phyloP scores from a whole-genome alignment of 92 coral and sea anemone species.

The Chrysogorgia sp. region DNA sequence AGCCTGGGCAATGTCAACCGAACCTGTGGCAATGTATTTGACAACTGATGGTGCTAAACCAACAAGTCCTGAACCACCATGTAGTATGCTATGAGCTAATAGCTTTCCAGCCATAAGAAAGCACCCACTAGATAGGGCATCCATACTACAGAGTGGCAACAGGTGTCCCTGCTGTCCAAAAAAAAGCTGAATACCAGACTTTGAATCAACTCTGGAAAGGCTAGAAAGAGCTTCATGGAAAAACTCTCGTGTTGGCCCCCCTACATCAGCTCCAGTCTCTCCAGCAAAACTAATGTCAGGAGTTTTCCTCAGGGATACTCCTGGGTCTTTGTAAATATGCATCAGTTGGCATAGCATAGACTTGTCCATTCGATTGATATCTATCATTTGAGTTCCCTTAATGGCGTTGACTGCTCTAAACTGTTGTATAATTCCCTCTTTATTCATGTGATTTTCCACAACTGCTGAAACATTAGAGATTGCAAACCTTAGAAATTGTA shows the following conservation, averaged over 20 bases:
- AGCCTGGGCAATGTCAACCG: conserved; percentile 35
- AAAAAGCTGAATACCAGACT: too few species aligned
- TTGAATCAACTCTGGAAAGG: conserved; percentile 23
- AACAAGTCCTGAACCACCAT: conserved; percentile 49
- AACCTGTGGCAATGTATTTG: conserved; percentile 38
- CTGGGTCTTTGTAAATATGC: conserved; percentile 30
- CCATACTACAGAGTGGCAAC: conserved; percentile 13
- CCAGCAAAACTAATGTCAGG: conserved; percentile 25
- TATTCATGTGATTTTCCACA: too few species aligned
- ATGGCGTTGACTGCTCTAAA: not conserved
- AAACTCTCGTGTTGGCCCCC: conserved; percentile 24
- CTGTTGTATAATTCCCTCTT: conserved; percentile 1
- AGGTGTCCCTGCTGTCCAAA: too few species aligned
- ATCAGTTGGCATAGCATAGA: conserved; percentile 14
- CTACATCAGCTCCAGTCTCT: conserved; percentile 31
- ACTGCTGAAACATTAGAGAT: too few species aligned
- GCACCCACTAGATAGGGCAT: conserved; percentile 43
- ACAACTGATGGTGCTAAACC: conserved; percentile 46
- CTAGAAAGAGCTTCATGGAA: conserved; percentile 12
- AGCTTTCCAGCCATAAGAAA: conserved; percentile 50
- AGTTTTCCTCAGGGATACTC: conserved; percentile 18
- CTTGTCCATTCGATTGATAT: conserved; percentile 15
- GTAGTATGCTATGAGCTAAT: conserved; percentile 52
- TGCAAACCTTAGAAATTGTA: too few species aligned
- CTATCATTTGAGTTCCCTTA: not conserved